phyloP scores from a whole-genome alignment of 2,797 vertebrate species.

The Anas bernieri region DNA sequence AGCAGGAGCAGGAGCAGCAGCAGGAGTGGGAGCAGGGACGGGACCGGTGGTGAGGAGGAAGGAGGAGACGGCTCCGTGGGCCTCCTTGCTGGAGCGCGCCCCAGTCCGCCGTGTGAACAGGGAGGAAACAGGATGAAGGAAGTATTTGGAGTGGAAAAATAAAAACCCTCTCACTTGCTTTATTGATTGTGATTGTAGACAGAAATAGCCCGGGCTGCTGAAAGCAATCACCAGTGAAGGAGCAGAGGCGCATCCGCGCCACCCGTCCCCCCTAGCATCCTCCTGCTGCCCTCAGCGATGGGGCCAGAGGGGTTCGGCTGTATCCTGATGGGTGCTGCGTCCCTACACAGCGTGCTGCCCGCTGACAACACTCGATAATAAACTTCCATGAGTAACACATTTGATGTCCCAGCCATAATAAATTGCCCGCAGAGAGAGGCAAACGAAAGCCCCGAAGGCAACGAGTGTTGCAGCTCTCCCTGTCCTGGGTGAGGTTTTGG shows the following conservation, averaged over 20 bases:
- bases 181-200: constrained; percentile 47
- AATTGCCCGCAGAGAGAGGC: neutral
- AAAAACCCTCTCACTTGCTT: neutral
- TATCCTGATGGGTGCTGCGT: too few species aligned
- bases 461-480: neutral
- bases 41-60: neutral
- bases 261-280: neutral
- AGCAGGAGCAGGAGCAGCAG: neutral
- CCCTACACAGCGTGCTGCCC: too few species aligned
- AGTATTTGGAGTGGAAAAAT: constrained; percentile 56
- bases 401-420: neutral
- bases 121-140: constrained; percentile 61
- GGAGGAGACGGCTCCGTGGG: neutral
- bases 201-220: constrained; percentile 37
- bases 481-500: neutral
- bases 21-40: neutral
- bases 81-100: constrained; percentile 9
- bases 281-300: neutral
- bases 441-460: neutral
- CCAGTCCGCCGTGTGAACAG: constrained; percentile 27
- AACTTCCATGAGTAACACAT: neutral
- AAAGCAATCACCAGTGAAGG: neutral
- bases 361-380: too few species aligned
- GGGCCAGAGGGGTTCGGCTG: neutral
- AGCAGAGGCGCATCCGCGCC: neutral